phyloP scores from a whole-genome alignment of 2,113 vertebrate genomes.

The Suricata suricatta region DNA sequence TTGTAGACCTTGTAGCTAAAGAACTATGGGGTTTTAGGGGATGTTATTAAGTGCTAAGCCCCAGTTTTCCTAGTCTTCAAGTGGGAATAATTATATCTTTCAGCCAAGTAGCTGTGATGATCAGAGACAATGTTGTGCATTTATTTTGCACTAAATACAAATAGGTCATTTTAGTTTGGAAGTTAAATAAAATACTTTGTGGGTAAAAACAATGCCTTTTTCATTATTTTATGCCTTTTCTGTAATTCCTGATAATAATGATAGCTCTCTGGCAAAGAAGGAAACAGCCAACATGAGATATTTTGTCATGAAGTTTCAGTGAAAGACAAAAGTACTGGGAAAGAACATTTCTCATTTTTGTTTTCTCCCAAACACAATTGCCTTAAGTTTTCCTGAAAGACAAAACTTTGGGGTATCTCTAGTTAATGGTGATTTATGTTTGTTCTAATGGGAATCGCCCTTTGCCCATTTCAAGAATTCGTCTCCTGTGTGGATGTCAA shows the following conservation, averaged over 20 bases:
- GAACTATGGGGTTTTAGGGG: not conserved
- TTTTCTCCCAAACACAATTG: not conserved
- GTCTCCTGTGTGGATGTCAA: not conserved
- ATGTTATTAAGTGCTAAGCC: not conserved
- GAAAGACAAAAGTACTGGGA: not conserved
- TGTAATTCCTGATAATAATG: not conserved
- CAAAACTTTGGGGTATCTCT: not conserved
- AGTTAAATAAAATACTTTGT: not conserved
- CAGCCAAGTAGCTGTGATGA: not conserved
- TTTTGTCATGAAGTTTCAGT: conserved; percentile 11
- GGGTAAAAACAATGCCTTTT: not conserved
- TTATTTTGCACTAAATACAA: not conserved
- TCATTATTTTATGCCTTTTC: not conserved
- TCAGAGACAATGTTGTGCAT: not conserved
- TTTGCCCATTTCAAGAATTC: not conserved
- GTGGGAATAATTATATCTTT: not conserved
- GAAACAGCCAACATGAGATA: not conserved
- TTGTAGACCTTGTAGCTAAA: not conserved
- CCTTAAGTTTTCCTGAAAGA: not conserved
- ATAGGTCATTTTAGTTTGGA: not conserved
- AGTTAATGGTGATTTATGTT: not conserved
- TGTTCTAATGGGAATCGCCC: not conserved
- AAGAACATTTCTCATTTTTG: not conserved
- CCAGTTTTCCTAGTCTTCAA: not conserved
- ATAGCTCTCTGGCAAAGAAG: not conserved